Percentiles rank a stretch among this genome's conserved stretches.
Conservation (phyloP, 2,888 invertebrate genomes). For the Clanis bilineata region DNA sequence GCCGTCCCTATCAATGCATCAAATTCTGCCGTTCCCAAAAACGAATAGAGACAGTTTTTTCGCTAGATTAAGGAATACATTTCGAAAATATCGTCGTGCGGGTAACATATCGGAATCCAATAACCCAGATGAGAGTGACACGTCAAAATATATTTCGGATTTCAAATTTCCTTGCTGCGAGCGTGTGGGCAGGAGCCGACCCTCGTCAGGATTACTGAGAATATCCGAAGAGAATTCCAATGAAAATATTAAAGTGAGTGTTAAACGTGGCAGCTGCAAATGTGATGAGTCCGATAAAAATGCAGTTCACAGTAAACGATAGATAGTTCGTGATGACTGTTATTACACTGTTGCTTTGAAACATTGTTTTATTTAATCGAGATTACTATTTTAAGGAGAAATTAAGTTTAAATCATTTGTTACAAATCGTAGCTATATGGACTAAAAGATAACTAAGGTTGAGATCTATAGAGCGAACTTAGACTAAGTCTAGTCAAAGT, state of each 20-base stretch:
- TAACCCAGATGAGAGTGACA: constrained; percentile 37
- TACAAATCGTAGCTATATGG: too few relatives aligned
- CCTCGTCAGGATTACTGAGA: constrained; percentile 44
- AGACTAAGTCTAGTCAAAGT: too few relatives aligned
- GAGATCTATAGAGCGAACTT: too few relatives aligned
- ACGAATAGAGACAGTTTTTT: constrained; percentile 53
- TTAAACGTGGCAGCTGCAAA: neutral
- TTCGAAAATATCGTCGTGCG: constrained; percentile 46
- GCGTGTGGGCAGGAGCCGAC: constrained; percentile 35
- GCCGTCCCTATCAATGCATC: constrained; percentile 56
- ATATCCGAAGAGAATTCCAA: constrained; percentile 53
- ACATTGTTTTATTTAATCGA: neutral
- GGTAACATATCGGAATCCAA: constrained; percentile 31
- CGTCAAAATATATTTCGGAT: constrained; percentile 47
- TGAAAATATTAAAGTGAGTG: constrained; percentile 28
- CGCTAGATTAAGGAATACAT: constrained; percentile 50
- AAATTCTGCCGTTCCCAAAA: constrained; percentile 70
- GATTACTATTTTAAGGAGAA: too few relatives aligned
- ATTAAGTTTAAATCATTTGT: too few relatives aligned
- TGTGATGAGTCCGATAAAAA: constrained; percentile 18
- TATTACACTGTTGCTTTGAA: neutral
- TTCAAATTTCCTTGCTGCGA: constrained; percentile 61
- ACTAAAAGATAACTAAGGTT: too few relatives aligned
- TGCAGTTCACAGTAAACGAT: neutral
- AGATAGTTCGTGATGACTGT: neutral